A percentile compares a stretch with the other conserved stretches of the same genome.
These are phyloP conservation scores for Herpetotheres cachinnans DNA, from an alignment of 2,113 vertebrate species.

Conservation along the genomic window DNA sequence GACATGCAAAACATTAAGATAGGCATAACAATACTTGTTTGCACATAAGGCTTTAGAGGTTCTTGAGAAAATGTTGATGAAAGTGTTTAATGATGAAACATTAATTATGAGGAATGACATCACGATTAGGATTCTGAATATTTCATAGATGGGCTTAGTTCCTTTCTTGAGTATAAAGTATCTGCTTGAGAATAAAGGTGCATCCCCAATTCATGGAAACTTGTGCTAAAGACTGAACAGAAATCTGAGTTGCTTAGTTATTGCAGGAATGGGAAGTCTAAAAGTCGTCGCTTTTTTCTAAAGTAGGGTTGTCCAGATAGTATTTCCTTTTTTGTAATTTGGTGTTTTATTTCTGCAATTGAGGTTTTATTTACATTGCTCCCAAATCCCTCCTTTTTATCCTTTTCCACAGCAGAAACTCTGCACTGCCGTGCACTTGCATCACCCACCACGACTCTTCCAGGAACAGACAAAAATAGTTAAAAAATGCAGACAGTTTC, in stretches of 20 bases:
- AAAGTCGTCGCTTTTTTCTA: background rate
- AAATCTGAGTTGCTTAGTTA: background rate
- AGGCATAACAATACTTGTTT: background rate
- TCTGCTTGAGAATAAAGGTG: background rate
- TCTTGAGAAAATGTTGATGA: background rate
- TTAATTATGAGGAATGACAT: background rate
- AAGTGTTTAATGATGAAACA: background rate
- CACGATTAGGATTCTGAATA: background rate
- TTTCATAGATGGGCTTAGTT: background rate
- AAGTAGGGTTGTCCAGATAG: background rate
- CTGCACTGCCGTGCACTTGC: background rate
- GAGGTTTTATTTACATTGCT: background rate
- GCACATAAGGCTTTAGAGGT: background rate
- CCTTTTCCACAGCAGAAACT: background rate
- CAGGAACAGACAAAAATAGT: constrained; percentile 23
- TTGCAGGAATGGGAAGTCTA: background rate
- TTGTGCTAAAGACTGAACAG: background rate
- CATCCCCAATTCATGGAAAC: background rate
- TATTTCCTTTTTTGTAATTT: background rate
- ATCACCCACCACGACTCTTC: background rate
- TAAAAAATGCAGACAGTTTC: constrained; percentile 51
- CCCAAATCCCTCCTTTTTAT: background rate
- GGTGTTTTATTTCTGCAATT: background rate
- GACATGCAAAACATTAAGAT: background rate
- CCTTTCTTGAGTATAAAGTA: background rate